Evolutionary conservation across 1,140 invertebrate species (phyloP), one percentile per base, ranked within the genome.

Genomic region (Tenebrio molitor): DNA sequence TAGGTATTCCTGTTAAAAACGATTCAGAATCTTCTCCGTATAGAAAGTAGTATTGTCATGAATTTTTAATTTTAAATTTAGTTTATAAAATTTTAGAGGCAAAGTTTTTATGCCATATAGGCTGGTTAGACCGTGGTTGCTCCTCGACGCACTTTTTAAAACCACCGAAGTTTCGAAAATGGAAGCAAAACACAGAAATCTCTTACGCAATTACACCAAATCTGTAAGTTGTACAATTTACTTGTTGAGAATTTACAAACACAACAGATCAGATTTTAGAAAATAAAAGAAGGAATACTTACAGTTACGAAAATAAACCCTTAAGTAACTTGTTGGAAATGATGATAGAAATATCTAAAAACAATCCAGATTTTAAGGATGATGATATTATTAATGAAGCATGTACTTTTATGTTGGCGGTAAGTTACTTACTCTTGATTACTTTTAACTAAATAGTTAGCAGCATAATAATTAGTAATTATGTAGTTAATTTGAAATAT

Each of bases 341-440:
- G 62, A 85, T 95, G 78, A 83, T 95, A 1, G 87, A 91, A 78
- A 86, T 88, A 62, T 85, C 85, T 2, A 83, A 87, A 58, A 85
- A 82, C 15, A 86, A 86, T 78, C 81, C 84, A 2, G 78, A 83
- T 14, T 88, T 94, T 73, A 88, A 85, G 1, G 87, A 92, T 73
- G 85, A 88, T 14, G 92, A 93, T 74, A 91, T 94, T 66, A 80
- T 90, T 1, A 87, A 91, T 76, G 89, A 92, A 81, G 87, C 89
- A 12, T 90, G 90, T 70, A 93, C 91, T 0, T 93, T 93, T 67
- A 91, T 92, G 89, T 84, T 93, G 73, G 91, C 91, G 74, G 91
- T 90, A 68, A 88, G 77, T 74, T 16, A 8, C 6, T 44, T 25
- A 7, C n/a, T n/a, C n/a, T n/a, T n/a, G n/a, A n/a, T n/a, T n/a